phyloP scores from a whole-genome alignment of 1,140 invertebrate genomes.

The Drosophila pectinifera region DNA sequence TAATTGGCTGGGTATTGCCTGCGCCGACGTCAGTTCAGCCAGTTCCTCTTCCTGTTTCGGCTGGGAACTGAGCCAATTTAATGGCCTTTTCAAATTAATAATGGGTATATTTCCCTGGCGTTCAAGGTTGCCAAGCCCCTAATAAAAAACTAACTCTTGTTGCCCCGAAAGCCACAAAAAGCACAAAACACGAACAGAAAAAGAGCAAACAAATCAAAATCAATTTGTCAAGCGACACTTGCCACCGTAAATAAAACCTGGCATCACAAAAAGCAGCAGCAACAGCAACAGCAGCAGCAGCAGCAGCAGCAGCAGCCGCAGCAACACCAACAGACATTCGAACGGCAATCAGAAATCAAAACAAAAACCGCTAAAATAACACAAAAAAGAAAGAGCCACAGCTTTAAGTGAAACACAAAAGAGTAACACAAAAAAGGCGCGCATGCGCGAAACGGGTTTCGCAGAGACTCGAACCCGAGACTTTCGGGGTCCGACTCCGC shows the following conservation, averaged over 20 bases:
- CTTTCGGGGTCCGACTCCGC: conserved; percentile 1
- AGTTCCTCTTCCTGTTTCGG: conserved; percentile 28
- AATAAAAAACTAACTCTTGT: conserved; percentile 6
- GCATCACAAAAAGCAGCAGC: conserved; percentile 36
- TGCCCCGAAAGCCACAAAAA: conserved; percentile 11
- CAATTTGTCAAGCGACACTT: conserved; percentile 82
- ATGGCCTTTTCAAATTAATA: conserved; percentile 32
- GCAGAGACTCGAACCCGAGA: conserved; percentile 7
- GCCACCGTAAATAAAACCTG: conserved; percentile 73
- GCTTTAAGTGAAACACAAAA: conserved; percentile 26
- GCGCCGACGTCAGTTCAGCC: conserved; percentile 14
- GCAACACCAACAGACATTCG: conserved; percentile 48
- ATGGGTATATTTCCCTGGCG: conserved; percentile 25
- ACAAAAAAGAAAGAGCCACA: conserved; percentile 50
- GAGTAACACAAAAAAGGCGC: conserved; percentile 57
- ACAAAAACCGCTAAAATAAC: conserved; percentile 83
- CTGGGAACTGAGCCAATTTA: conserved; percentile 43
- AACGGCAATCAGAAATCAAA: conserved; percentile 83
- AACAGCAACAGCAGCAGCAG: conserved; percentile 30
- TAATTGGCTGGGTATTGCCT: conserved; percentile 55
- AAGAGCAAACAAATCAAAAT: conserved; percentile 68
- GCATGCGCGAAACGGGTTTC: conserved; percentile 77
- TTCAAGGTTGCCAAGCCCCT: conserved; percentile 27
- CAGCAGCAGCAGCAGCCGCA: conserved; percentile 36
- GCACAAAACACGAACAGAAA: conserved; percentile 33